Percentiles rank a stretch among this genome's conserved stretches.
Conservation (phyloP, 2,888 invertebrate species). For the Hirtodrosophila alboralis region DNA sequence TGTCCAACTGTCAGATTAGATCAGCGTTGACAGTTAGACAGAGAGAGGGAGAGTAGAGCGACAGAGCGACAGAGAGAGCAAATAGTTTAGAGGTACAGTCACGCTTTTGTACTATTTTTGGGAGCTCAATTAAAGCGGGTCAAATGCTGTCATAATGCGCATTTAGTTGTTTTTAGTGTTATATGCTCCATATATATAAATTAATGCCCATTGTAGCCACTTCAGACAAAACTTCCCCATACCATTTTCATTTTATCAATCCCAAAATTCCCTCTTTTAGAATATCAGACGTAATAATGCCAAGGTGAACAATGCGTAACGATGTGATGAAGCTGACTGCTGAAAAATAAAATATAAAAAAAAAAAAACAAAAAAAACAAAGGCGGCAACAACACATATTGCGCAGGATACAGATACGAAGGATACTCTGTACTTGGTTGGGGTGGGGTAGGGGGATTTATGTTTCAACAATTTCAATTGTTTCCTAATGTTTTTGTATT, state of each 20-base stretch:
- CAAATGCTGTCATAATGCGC: constrained; percentile 71
- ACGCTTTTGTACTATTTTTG: constrained; percentile 26
- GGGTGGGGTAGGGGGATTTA: constrained; percentile 56
- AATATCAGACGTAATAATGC: constrained; percentile 69
- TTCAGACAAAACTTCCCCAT: constrained; percentile 28
- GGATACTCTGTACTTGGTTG: constrained; percentile 33
- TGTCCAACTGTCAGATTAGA: constrained; percentile 79
- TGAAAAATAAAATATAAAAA: constrained; percentile 33
- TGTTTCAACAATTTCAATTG: constrained; percentile 76
- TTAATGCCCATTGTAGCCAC: constrained; percentile 61
- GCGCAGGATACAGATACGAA: constrained; percentile 69
- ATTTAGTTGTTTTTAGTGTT: constrained; percentile 56
- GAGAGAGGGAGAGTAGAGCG: constrained; percentile 10
- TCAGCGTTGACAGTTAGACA: constrained; percentile 53
- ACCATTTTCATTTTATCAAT: constrained; percentile 14
- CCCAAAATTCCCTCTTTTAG: constrained; percentile 28
- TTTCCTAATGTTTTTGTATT: constrained; percentile 74
- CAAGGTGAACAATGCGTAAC: constrained; percentile 59
- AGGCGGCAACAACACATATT: constrained; percentile 60
- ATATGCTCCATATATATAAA: constrained; percentile 67
- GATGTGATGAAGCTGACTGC: constrained; percentile 61
- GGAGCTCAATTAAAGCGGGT: constrained; percentile 60
- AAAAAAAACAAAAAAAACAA: constrained; percentile 13
- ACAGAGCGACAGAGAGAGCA: constrained; percentile 3
- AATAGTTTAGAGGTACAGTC: constrained; percentile 55